Evolutionary conservation across 2,888 invertebrate species (phyloP).

Genomic region (Iphiclides podalirius): DNA sequence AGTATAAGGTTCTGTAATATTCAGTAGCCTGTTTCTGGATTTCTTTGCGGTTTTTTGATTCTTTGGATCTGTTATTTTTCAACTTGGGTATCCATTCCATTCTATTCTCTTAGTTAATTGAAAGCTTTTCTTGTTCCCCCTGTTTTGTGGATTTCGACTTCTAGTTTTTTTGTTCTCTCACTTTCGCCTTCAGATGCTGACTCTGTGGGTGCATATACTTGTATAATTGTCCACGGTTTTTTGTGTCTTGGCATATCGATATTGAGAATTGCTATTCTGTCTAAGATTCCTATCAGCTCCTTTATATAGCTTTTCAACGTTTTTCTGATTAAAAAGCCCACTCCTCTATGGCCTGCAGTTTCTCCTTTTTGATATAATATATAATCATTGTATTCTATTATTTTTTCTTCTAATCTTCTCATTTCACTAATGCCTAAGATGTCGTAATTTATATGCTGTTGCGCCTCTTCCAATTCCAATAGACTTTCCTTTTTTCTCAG

Average conservation of each 20-base stretch:
- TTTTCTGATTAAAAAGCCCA: conserved; percentile 28
- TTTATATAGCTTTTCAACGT: conserved; percentile 24
- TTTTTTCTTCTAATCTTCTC: conserved; percentile 15
- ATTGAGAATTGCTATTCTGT: conserved; percentile 27
- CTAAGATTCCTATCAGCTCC: conserved; percentile 27
- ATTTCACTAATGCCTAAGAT: background rate
- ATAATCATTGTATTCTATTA: conserved; percentile 20
- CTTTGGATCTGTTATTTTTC: conserved; percentile 9
- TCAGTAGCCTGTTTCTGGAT: conserved; percentile 16
- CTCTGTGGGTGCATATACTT: conserved; percentile 27
- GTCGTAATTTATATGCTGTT: background rate
- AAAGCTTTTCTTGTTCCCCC: conserved; percentile 12
- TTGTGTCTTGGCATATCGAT: conserved; percentile 17
- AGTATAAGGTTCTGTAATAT: conserved; percentile 14
- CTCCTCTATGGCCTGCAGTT: conserved; percentile 26
- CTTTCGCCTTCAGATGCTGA: background rate
- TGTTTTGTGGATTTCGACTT: conserved; percentile 23
- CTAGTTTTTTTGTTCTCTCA: conserved; percentile 22
- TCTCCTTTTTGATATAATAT: conserved; percentile 28
- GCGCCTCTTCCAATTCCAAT: background rate
- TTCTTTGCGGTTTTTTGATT: background rate
- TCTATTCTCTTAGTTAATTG: conserved; percentile 25
- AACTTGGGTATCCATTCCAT: conserved; percentile 28
- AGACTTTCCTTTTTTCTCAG: conserved; percentile 24
- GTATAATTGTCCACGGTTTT: conserved; percentile 25